Base-by-base conservation (phyloP, 2,113 vertebrate genomes). In the Nothoprocta perdicaria region DNA sequence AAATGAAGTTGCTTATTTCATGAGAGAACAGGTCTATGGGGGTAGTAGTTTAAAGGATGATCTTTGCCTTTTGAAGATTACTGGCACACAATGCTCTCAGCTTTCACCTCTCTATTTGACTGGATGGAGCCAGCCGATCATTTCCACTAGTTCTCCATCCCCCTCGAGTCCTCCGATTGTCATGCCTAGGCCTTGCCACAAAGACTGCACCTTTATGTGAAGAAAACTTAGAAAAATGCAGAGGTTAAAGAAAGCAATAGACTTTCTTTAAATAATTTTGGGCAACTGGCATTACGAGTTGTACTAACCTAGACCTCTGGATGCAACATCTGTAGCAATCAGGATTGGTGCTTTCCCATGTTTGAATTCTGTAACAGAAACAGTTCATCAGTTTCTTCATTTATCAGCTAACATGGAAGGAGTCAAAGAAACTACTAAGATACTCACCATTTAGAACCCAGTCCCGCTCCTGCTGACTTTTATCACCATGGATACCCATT, bases 101-200 rank as follows among this genome's bases (percentile, higher is more conserved):
- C 98, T 98, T 98, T 99, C 99, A 99, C 98, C 98, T 99, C 98
- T 99, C 99, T 99, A 99, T 98, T 98, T 98, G 98, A 99, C 99
- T 99, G 99, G 99, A 99, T 98, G 99, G 98, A 99, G 98, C 98
- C 99, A 99, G 99, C 98, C 98, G 98, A 98, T 98, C 98, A 98
- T 84, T 98, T 98, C 98, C 98, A 99, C 98, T 99, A 99, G 98
- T 99, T 98, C 98, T 99, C 98, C 98, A 98, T 99, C 99, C 98
- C 99, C 98, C 99, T 99, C 98, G 98, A 98, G 98, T 99, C 99
- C 99, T 99, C 99, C 98, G 98, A 98, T 98, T 98, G 99, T 99
- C 99, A 99, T 99, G 99, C 99, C 99, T 99, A 99, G 99, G 98
- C 98, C 99, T 99, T 99, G 99, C 99, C 99, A 99, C 99, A 99